Base-by-base conservation (phyloP, 1,140 invertebrate genomes). In the Phenacoccus solenopsis region DNA sequence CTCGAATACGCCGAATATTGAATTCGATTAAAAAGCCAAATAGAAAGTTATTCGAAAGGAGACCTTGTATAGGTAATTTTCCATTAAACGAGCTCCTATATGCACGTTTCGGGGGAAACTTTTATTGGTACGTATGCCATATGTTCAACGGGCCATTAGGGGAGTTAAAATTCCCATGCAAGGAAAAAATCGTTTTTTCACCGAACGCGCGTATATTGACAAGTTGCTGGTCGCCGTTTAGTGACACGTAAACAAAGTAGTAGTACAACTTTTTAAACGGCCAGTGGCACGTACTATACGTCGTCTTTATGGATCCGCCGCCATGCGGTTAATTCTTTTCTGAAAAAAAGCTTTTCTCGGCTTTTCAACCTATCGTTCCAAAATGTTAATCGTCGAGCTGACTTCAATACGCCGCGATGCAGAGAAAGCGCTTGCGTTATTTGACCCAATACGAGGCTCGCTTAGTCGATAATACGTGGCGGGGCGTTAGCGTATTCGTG, bases 351-450 rank as follows among this genome's bases (percentile, higher is more conserved):
- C 16, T 49, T 49, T 49, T 49, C 20, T 49, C 38, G 12, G 13
- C 30, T 5, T 7, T 5, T 32, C 30, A n/a, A 49, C 5, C 2
- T 49, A 10, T 49, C 38, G 38, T 10, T 9, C 38, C 38, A 49
- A 49, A 49, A 49, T 49, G 38, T 49, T 49, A 49, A 49, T 49
- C 38, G 38, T n/a, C 38, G 38, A 16, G 38, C 20, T 49, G 38
- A 10, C 20, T 5, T n/a, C 20, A 16, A 10, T 49, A 16, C 38
- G 38, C 2, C 38, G 38, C 12, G 38, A 32, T 13, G 13, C 30
- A n/a, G 38, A 49, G 38, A 49, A 49, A 49, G 38, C 38, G 38
- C 38, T 49, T 49, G 38, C 38, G 38, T 49, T n/a, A n/a, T 49
- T 49, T n/a, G 20, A 49, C 20, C 38, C 38, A 49, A 49, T 49